Conservation (phyloP, 64 coral and sea anemone genomes). For the Orbicella faveolata region DNA sequence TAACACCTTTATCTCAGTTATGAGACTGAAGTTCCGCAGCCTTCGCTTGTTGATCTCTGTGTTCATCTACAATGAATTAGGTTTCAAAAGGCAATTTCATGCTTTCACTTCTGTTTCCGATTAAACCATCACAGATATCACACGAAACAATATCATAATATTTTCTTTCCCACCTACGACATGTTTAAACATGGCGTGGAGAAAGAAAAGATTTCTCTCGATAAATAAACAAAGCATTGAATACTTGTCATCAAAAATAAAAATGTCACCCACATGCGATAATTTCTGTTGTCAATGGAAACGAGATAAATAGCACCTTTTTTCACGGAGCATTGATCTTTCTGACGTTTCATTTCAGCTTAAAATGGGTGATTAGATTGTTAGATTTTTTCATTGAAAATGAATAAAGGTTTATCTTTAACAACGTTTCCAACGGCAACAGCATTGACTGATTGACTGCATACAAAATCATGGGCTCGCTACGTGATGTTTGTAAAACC, state of each 20-base stretch:
- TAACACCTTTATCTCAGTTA: conserved; percentile 6
- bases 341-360: too few species aligned
- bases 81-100: neutral
- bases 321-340: neutral
- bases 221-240: conserved; percentile 15
- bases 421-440: too few species aligned
- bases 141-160: conserved; percentile 5
- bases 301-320: neutral
- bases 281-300: neutral
- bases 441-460: neutral
- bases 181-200: neutral
- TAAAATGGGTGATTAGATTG: neutral
- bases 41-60: neutral
- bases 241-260: neutral
- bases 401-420: neutral
- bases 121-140: neutral
- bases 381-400: neutral
- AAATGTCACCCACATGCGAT: neutral
- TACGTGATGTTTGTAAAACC: neutral
- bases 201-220: conserved; percentile 5
- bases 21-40: neutral
- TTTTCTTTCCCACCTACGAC: neutral
- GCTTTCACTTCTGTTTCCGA: neutral
- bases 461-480: neutral
- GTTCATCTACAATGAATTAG: neutral